phyloP scores from a whole-genome alignment of 2,113 vertebrate genomes.

The Pollimyrus isidori region DNA sequence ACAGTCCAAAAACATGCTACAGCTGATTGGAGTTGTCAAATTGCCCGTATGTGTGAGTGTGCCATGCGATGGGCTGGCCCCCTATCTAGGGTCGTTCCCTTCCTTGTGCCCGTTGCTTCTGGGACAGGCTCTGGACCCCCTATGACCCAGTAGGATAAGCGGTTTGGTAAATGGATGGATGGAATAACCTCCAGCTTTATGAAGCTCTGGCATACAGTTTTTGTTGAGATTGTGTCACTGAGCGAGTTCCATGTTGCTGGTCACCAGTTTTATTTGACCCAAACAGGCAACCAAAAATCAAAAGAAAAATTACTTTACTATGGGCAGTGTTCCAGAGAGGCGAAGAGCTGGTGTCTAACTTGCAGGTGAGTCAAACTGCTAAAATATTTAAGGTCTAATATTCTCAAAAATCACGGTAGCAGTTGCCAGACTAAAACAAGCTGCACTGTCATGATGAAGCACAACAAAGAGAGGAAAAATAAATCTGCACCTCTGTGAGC shows the following conservation, averaged over 20 bases:
- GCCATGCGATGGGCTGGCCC: too few relatives aligned
- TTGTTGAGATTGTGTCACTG: neutral
- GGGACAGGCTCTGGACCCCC: too few relatives aligned
- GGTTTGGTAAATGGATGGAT: too few relatives aligned
- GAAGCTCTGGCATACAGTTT: neutral
- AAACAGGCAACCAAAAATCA: neutral
- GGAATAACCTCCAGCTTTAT: too few relatives aligned
- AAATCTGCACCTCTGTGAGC: neutral
- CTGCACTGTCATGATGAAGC: neutral
- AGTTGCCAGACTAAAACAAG: neutral
- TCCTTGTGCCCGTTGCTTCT: too few relatives aligned
- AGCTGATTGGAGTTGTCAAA: too few relatives aligned
- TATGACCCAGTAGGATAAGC: too few relatives aligned
- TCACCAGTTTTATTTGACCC: neutral
- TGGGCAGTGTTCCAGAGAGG: neutral
- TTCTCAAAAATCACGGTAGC: neutral
- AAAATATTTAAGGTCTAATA: neutral
- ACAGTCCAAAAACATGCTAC: too few relatives aligned
- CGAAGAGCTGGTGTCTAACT: neutral
- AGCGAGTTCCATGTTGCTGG: neutral
- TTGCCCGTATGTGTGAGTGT: too few relatives aligned
- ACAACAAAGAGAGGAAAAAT: neutral
- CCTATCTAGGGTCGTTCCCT: too few relatives aligned
- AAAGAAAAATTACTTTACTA: neutral
- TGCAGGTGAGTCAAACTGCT: neutral